Conservation (phyloP, 2,113 vertebrate genomes). For the Hystrix cristata region DNA sequence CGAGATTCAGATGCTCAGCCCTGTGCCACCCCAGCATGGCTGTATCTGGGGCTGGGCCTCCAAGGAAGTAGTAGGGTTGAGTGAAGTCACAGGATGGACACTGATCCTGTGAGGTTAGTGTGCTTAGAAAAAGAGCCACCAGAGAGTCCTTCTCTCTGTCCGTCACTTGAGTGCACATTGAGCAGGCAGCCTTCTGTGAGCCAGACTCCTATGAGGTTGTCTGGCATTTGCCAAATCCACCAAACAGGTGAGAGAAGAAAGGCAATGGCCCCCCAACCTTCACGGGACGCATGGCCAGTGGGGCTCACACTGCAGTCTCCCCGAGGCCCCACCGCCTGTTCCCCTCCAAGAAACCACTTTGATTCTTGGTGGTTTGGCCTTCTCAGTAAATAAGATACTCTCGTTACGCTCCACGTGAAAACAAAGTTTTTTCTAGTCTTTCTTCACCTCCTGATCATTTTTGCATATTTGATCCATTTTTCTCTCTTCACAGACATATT, state of each 20-base stretch:
- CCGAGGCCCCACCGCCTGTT: neutral
- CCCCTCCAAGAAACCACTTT: neutral
- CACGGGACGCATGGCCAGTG: neutral
- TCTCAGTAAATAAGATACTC: neutral
- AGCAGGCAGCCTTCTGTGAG: neutral
- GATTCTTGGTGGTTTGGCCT: neutral
- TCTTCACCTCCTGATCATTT: neutral
- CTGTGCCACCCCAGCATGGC: neutral
- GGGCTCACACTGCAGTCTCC: neutral
- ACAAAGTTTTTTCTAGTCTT: conserved; percentile 1
- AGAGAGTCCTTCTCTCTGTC: neutral
- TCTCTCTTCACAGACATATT: conserved; percentile 37
- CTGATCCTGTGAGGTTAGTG: neutral
- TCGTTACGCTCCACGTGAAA: neutral
- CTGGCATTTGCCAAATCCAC: neutral
- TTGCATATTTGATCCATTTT: neutral
- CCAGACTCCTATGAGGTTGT: neutral
- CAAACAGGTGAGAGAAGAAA: neutral
- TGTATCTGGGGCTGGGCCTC: neutral
- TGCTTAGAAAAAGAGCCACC: neutral
- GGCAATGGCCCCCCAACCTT: neutral
- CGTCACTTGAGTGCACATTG: neutral
- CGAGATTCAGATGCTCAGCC: neutral
- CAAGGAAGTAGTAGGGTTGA: neutral
- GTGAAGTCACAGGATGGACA: neutral